These are phyloP conservation scores for Dasyornis broadbenti DNA, from an alignment of 2,113 vertebrate species.

Conservation along the genomic window DNA sequence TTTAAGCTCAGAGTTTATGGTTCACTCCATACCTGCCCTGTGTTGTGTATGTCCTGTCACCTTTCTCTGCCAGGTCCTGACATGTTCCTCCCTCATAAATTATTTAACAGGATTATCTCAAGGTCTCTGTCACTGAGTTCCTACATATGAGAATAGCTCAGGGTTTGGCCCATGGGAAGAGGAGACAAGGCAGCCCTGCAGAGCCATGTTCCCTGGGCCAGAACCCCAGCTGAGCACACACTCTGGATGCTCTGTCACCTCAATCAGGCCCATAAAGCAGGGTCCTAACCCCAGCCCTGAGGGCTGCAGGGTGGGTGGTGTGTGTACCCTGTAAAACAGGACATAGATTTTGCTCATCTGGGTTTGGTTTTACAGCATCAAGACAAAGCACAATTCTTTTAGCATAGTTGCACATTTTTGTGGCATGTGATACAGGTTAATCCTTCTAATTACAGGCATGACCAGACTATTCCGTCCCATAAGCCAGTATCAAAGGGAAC, in stretches of 20 bases:
- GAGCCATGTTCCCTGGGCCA: fast-evolving
- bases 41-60: background rate
- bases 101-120: background rate
- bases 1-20: background rate
- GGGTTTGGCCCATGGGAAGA: background rate
- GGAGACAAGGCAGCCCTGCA: background rate
- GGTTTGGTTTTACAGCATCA: background rate
- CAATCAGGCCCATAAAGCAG: background rate
- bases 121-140: background rate
- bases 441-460: background rate
- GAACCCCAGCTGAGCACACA: fast-evolving
- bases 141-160: background rate
- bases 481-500: background rate
- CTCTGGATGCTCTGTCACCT: background rate
- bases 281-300: background rate
- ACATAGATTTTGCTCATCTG: background rate
- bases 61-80: background rate
- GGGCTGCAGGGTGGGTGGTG: background rate
- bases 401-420: background rate
- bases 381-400: background rate
- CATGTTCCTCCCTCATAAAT: background rate
- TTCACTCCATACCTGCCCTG: background rate
- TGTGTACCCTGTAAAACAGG: background rate
- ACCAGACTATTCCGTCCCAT: background rate
- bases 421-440: background rate